These are phyloP conservation scores for Neoascia interrupta DNA, from an alignment of 2,888 invertebrate species.

Conservation along the genomic window DNA sequence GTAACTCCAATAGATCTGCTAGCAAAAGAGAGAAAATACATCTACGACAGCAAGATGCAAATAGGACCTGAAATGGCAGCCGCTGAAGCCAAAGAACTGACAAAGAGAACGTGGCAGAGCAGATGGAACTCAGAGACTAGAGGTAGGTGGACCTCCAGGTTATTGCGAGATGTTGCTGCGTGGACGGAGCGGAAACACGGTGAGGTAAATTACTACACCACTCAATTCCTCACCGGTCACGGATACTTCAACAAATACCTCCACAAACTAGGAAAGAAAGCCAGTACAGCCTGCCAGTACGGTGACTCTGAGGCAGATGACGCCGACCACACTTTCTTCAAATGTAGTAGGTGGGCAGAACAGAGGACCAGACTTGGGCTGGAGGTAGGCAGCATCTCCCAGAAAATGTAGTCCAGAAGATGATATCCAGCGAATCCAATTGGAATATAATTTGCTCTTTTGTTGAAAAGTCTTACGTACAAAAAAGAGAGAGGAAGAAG, in stretches of 20 bases:
- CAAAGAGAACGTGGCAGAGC: background rate
- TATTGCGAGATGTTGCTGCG: constrained; percentile 45
- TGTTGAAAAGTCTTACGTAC: too few species aligned
- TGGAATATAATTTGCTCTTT: too few species aligned
- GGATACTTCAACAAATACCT: background rate
- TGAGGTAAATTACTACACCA: constrained; percentile 28
- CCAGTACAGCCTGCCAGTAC: background rate
- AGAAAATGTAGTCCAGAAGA: too few species aligned
- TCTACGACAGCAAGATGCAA: background rate
- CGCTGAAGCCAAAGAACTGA: background rate
- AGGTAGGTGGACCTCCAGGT: constrained; percentile 63
- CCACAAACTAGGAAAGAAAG: background rate
- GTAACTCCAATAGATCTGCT: constrained; percentile 72
- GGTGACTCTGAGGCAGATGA: background rate
- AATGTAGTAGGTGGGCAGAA: too few species aligned
- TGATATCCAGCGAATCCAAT: too few species aligned
- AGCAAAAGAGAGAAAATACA: constrained; percentile 36
- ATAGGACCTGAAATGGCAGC: background rate
- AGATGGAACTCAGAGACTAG: constrained; percentile 52
- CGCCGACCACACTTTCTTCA: too few species aligned
- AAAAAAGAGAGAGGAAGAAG: too few species aligned
- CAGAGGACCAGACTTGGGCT: too few species aligned
- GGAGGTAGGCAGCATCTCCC: too few species aligned
- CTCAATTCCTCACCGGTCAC: constrained; percentile 9
- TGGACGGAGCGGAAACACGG: too few species aligned